These are phyloP conservation scores for Microdon myrmicae DNA, from an alignment of 2,888 invertebrate genomes.

Conservation along the genomic window DNA sequence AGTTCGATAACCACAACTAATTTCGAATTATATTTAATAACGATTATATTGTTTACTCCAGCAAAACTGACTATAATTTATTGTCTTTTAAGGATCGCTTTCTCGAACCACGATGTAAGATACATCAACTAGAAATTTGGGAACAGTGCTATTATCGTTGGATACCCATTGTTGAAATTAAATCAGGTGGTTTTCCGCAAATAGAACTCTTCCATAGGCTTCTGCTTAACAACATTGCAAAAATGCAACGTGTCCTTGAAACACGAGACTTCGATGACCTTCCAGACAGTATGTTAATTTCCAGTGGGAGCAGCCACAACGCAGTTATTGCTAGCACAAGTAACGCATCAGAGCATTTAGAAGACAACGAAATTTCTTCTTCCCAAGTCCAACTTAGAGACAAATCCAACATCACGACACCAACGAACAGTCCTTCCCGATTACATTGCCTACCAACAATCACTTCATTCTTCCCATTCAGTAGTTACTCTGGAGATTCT, in stretches of 20 bases:
- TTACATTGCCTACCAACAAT: constrained; percentile 58
- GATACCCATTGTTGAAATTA: constrained; percentile 80
- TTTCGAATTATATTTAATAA: not conserved
- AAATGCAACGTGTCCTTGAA: constrained; percentile 64
- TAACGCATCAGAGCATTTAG: constrained; percentile 27
- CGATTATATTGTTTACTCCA: not conserved
- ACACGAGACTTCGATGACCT: constrained; percentile 64
- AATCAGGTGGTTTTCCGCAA: constrained; percentile 66
- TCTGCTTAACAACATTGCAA: constrained; percentile 64
- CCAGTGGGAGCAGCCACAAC: constrained; percentile 3
- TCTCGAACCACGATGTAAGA: constrained; percentile 69
- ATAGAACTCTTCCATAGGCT: constrained; percentile 65
- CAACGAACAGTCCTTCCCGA: constrained; percentile 56
- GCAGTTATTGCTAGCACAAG: constrained; percentile 15
- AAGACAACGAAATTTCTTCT: constrained; percentile 44
- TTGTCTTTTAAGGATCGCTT: constrained; percentile 57
- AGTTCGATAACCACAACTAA: too few species aligned
- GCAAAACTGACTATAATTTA: not conserved
- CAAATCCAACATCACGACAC: constrained; percentile 52
- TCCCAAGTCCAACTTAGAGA: constrained; percentile 33
- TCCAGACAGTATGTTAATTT: constrained; percentile 54
- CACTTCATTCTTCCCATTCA: constrained; percentile 67
- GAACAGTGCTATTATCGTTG: constrained; percentile 90
- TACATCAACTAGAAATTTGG: constrained; percentile 80
- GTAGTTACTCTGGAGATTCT: constrained; percentile 61